Base-by-base conservation (phyloP, 2,113 vertebrate genomes). In the Myodes glareolus region DNA sequence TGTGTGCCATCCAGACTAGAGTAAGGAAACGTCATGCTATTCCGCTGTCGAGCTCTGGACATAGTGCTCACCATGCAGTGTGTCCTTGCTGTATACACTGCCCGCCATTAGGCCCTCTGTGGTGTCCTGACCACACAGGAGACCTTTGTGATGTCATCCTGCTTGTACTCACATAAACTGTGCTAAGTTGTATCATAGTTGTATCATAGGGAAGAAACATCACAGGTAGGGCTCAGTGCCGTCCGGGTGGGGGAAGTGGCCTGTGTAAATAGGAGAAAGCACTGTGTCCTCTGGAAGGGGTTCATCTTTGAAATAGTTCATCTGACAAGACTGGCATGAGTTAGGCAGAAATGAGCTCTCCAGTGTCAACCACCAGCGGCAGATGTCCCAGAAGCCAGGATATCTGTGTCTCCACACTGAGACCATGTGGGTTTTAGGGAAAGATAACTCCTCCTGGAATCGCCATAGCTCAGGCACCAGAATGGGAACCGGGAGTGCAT, bases 371-470 rank as follows among this genome's bases (percentile, higher is more conserved):
- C 55, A 9, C 25, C 55, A 63, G 55, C n/a, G 42, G 39, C 81
- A 45, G 27, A 39, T 14, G 29, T 85, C 58, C 42, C 58, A 27
- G 58, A 7, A 85, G 25, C 81, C 27, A 31, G 39, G 58, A 65
- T n/a, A 47, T 10, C 61, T 47, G 84, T 67, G 42, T 16, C 42
- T 45, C 55, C 33, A 5, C n/a, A 1, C 0, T 0, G 0, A 82
- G 73, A 5, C 21, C 36, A 33, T 10, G 3, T 19, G 19, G 2
- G 21, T 50, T 67, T 67, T 29, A 10, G 4, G 31, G 45, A 12
- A 33, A 17, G 1, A 11, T 72, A 65, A n/a, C 10, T 13, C 52
- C n/a, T 31, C 16, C 4, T 0, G 0, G 73, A 45, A 55, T 11
- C 52, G 11, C 63, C 0, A 36, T 5, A 45, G 27, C 1, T 42